These are phyloP conservation scores for Papilio xuthus DNA, from an alignment of 1,140 invertebrate genomes.

Conservation along the genomic window DNA sequence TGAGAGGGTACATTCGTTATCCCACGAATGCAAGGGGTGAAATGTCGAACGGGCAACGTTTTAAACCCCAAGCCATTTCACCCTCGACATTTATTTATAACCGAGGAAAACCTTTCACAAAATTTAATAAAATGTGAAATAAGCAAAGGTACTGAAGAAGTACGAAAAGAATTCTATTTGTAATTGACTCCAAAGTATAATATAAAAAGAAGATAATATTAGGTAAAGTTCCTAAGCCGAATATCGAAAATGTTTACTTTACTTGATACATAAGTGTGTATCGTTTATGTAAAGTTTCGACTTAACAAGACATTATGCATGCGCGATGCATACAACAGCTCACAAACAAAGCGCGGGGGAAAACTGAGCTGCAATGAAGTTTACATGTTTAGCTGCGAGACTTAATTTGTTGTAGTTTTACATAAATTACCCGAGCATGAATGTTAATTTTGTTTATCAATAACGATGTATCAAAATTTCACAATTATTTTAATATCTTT, in stretches of 20 bases:
- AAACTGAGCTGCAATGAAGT: background rate
- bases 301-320: background rate
- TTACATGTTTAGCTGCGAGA: background rate
- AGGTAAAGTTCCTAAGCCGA: background rate
- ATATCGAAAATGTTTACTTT: background rate
- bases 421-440: background rate
- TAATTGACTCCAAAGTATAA: background rate
- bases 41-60: background rate
- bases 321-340: background rate
- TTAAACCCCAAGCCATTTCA: background rate
- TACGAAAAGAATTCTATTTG: background rate
- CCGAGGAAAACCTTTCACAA: background rate
- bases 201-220: background rate
- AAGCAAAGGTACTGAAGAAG: background rate
- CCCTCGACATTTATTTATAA: background rate
- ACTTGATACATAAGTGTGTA: background rate
- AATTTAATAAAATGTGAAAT: background rate
- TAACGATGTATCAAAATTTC: background rate
- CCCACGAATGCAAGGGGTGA: conserved; percentile 5
- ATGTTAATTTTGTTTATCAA: background rate
- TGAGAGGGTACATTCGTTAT: background rate
- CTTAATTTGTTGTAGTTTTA: conserved; percentile 12
- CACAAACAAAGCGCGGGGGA: background rate
- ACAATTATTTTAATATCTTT: too few relatives aligned
- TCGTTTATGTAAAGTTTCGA: background rate